phyloP scores from a whole-genome alignment of 2,113 vertebrate genomes.

The Etheostoma cragini region DNA sequence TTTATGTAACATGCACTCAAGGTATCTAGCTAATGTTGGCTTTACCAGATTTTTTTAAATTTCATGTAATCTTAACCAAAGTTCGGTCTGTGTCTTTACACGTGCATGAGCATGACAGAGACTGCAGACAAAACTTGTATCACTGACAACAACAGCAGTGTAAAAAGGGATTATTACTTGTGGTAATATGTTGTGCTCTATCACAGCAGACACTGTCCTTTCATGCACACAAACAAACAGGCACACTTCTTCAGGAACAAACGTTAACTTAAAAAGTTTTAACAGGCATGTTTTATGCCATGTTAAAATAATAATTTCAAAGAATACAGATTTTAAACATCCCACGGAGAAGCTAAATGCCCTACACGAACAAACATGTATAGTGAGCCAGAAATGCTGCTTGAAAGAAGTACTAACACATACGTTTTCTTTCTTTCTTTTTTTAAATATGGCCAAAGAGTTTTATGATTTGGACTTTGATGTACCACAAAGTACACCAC shows the following conservation, averaged over 20 bases:
- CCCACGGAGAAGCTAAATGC: no score
- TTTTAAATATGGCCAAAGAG: neutral
- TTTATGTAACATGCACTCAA: neutral
- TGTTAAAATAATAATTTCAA: neutral
- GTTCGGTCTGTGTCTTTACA: conserved; percentile 1
- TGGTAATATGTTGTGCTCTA: conserved; percentile 6
- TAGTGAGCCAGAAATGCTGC: no score
- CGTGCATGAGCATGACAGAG: neutral
- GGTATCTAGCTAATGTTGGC: neutral
- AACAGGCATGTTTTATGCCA: neutral
- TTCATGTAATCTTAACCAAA: neutral
- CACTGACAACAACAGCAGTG: neutral
- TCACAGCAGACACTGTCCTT: neutral
- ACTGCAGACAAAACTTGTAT: neutral
- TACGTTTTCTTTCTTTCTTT: neutral
- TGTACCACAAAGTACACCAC: neutral
- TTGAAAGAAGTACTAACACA: no score
- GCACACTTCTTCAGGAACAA: neutral
- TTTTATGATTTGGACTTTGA: neutral
- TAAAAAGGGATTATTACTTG: neutral
- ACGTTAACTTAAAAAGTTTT: neutral
- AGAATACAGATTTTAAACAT: neutral
- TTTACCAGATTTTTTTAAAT: neutral
- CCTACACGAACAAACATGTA: no score
- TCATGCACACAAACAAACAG: neutral